Evolutionary conservation across 64 coral and sea anemone species (phyloP), one percentile per base, ranked within the genome.

Genomic region (Montipora efflorescens): DNA sequence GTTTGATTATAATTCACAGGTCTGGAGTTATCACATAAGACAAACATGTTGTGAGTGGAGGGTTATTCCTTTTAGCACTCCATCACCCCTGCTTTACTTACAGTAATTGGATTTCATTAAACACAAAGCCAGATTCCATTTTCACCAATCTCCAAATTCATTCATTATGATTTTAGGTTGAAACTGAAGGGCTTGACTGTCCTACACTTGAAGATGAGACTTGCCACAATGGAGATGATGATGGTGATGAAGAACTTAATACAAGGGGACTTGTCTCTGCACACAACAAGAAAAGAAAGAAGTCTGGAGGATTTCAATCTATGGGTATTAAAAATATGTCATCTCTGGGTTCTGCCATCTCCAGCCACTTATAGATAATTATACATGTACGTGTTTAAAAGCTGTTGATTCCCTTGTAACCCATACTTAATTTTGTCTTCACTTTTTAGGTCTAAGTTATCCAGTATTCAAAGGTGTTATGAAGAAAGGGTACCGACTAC

Each of bases 401-500:
- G 36, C 36, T 36, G 36, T 36, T 0, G 36, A 36, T 36, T 36
- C 36, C 36, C 36, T 2, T 36, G 36, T 36, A 36, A 36, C 36
- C 11, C 53, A 57, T 5, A 7, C 48, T 28, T 67, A 22, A 62
- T 5, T 67, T 2, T 8, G 15, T 9, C 69, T 14, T 83, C 8
- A 75, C 36, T 59, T 83, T 90, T 5, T 12, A 98, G 97, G 94
- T 43, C 79, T 99, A 7, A 94, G 89, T 71, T 76, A 66, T 86
- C 74, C 98, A 43, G 95, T 99, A 15, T 99, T 82, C 57, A 99
- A 96, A 75, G 98, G 98, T 82, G 73, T 99, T 20, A 99, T 99
- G 90, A 99, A 96, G 66, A 99, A 99, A 92, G 95, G 98, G 0
- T 99, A 96, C 80, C 96, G 73, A 78, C 77, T 99, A 21, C 98